Percentiles rank a stretch among this genome's conserved stretches.
These are phyloP conservation scores for Ostrea denselamellosa DNA, from an alignment of 1,140 invertebrate genomes.

Conservation along the genomic window DNA sequence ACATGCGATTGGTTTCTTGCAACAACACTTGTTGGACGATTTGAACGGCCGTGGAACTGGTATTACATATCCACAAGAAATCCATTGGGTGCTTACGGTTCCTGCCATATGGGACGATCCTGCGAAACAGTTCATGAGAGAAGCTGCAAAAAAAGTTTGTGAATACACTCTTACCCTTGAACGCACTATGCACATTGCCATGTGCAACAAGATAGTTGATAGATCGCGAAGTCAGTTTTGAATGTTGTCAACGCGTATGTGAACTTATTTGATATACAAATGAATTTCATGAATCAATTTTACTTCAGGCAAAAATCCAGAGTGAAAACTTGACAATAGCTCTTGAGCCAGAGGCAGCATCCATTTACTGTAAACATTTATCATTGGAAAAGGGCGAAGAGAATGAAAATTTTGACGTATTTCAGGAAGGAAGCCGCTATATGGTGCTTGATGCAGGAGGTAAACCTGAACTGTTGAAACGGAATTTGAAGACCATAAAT, in stretches of 20 bases:
- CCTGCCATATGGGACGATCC: slow-evolving; percentile 57
- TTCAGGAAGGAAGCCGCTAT: slow-evolving; percentile 41
- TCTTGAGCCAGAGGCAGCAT: slow-evolving; percentile 55
- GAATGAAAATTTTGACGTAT: not conserved
- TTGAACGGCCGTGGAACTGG: slow-evolving; percentile 24
- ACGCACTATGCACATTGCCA: too few relatives aligned
- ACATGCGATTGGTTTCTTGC: slow-evolving; percentile 47
- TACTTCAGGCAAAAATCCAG: slow-evolving; percentile 44
- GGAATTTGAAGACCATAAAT: not conserved
- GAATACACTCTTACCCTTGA: not conserved
- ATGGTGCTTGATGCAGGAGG: slow-evolving; percentile 46
- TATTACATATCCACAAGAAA: slow-evolving; percentile 27
- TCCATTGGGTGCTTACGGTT: slow-evolving; percentile 53
- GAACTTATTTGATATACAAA: not conserved
- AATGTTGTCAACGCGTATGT: not conserved
- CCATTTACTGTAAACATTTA: slow-evolving; percentile 50
- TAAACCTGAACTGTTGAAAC: not conserved
- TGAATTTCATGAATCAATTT: not conserved
- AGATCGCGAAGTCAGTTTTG: too few relatives aligned
- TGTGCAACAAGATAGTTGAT: too few relatives aligned
- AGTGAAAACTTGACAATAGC: slow-evolving; percentile 48
- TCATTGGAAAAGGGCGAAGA: not conserved
- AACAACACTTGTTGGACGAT: slow-evolving; percentile 38
- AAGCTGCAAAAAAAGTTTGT: slow-evolving; percentile 49
- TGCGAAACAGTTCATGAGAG: slow-evolving; percentile 57